Base-by-base conservation (phyloP, 1,140 invertebrate species). In the Hyles vespertilio region DNA sequence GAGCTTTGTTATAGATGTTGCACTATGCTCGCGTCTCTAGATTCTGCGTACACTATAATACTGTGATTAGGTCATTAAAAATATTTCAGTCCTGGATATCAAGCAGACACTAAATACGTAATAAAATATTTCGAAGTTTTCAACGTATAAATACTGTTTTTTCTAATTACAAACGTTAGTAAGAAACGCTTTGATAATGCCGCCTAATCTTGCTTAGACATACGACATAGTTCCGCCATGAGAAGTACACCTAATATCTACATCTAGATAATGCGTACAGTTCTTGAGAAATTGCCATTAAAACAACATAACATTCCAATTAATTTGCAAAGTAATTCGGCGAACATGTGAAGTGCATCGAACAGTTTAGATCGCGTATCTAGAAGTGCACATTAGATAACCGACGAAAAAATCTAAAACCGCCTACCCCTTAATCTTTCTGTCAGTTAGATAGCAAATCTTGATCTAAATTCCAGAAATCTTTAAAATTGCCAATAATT, bases 1-100 rank as follows among this genome's bases (percentile, higher is more conserved):
- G 70, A 62, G 69, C 60, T 74, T 66, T 67, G 65, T 73, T 68
- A 72, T 75, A 63, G 65, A 69, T 75, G 65, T 67, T 65, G 55
- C 63, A 64, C 65, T 65, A 63, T 50, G 59, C 67, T 68, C 60
- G 66, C 58, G 58, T 52, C 48, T 61, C 53, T 51, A 34, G 22
- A 22, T 22, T 22, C 22, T 61, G 52, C 56, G 53, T 44, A 62
- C 51, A 54, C 34, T 61, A 59, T 60, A 60, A 47, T 54, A 59
- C 50, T 43, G 56, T 55, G 58, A 56, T 22, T 22, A 22, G 22
- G 22, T 22, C 22, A 22, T 22, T 22, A 22, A 22, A 22, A 22
- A 22, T 22, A 22, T 22, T 22, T 22, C 22, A 22, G 22, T 22
- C 22, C 22, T 22, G 2, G 22, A 22, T 22, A 22, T 22, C 22